phyloP scores from a whole-genome alignment of 2,888 invertebrate species.

The Oscheius sp. region DNA sequence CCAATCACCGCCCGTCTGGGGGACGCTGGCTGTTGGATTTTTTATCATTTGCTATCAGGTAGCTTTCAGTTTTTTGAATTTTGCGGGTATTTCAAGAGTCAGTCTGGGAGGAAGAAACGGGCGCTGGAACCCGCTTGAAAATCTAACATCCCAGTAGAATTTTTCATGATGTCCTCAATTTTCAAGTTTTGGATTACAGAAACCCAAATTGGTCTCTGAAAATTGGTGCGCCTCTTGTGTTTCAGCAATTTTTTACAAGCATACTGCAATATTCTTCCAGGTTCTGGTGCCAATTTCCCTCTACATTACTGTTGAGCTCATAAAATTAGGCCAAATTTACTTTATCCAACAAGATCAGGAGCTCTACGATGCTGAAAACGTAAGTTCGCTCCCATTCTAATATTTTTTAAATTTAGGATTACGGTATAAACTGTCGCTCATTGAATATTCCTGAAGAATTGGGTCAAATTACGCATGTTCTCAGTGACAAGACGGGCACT shows the following conservation, averaged over 20 bases:
- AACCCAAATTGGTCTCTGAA: too few species aligned
- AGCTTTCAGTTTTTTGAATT: too few species aligned
- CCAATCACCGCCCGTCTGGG: conserved; percentile 45
- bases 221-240: too few species aligned
- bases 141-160: too few species aligned
- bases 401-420: conserved; percentile 78
- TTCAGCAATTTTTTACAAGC: background rate
- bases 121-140: too few species aligned
- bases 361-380: conserved; percentile 82
- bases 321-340: conserved; percentile 93
- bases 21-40: conserved; percentile 51
- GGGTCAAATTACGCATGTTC: conserved; percentile 63
- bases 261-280: conserved; percentile 76
- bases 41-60: conserved; percentile 64
- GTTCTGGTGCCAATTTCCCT: conserved; percentile 95
- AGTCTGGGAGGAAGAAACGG: background rate
- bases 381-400: conserved; percentile 1
- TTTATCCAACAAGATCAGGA: conserved; percentile 91
- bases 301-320: conserved; percentile 95
- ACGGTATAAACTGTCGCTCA: conserved; percentile 82
- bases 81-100: too few species aligned
- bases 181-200: too few species aligned
- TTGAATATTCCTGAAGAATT: conserved; percentile 90
- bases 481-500: conserved; percentile 77
- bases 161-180: too few species aligned